Evolutionary conservation across 2,113 vertebrate genomes (phyloP).

Genomic region (Diglossa brunneiventris): DNA sequence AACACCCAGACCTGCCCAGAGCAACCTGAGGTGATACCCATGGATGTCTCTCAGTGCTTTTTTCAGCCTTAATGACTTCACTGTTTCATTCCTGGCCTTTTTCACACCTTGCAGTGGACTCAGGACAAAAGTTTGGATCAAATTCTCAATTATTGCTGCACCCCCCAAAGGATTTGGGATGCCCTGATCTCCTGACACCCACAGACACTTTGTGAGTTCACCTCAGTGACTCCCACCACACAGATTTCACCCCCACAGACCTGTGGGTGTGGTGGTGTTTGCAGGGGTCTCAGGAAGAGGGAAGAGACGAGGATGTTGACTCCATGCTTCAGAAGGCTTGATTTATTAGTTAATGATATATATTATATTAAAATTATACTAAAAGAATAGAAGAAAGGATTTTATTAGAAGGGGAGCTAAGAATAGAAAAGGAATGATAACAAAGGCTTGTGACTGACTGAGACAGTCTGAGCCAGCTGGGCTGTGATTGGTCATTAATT

Average conservation of each 20-base stretch:
- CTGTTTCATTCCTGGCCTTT: not conserved
- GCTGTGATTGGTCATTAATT: too few relatives aligned
- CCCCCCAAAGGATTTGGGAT: not conserved
- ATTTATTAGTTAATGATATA: too few relatives aligned
- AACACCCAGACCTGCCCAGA: fast-evolving
- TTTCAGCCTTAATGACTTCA: not conserved
- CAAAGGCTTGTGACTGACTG: too few relatives aligned
- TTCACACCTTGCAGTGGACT: not conserved
- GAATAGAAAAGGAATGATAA: too few relatives aligned
- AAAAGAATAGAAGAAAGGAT: too few relatives aligned
- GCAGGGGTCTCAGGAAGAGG: too few relatives aligned
- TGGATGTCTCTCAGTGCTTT: not conserved
- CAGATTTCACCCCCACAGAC: not conserved
- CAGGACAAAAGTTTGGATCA: not conserved
- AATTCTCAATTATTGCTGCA: not conserved
- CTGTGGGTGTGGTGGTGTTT: not conserved
- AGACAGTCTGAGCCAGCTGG: too few relatives aligned
- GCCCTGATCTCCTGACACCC: not conserved
- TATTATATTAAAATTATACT: too few relatives aligned
- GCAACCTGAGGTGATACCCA: not conserved
- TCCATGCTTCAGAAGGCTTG: too few relatives aligned
- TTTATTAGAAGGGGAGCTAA: too few relatives aligned
- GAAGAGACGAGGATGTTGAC: too few relatives aligned
- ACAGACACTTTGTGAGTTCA: not conserved
- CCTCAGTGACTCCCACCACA: not conserved